Evolutionary conservation across 1,140 invertebrate species (phyloP), one percentile per base, ranked within the genome.

Genomic region (Lethrus apterus): DNA sequence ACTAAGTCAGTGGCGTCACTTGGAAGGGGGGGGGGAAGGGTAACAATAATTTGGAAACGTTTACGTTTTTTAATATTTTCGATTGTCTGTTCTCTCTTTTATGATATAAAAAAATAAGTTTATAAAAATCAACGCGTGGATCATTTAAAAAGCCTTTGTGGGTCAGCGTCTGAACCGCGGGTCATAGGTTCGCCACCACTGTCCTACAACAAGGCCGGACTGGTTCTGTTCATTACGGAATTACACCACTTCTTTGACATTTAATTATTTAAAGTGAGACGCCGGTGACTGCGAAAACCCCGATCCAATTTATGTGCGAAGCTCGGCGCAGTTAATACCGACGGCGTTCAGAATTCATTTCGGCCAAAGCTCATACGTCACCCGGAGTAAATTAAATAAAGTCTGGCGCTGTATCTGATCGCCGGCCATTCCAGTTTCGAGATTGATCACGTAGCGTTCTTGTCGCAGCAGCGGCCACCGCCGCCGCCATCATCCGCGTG

Each of bases 261-360:
- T 58, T 58, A 58, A 58, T 58, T 58, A 58, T 58, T 58, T 58
- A 58, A 58, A 58, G 57, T 58, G 56, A 58, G 54, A 56, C 52
- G 45, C 48, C 50, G 50, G 44, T 46, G 44, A 47, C 45, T 31
- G 52, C 30, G 46, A 43, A 52, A 51, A 54, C 44, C 52, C 52
- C 38, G 49, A 57, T 50, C 55, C 55, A 55, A 57, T 57, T 57
- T 57, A 57, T 57, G 55, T 57, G 50, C 50, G 47, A 50, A 48
- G 48, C 41, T 44, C 48, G 48, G 30, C 13, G n/a, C 32, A 46
- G 48, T 50, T 52, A 46, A 50, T 46, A 48, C 44, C 43, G 42
- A 38, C 51, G 41, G 41, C 46, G 44, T 49, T 52, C 36, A 49
- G 44, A 46, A 43, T 47, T 52, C 51, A 52, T 52, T 52, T 48